A percentile compares a stretch with the other conserved stretches of the same genome.
Conservation (phyloP, 2,113 vertebrate genomes). For the Sigmodon hispidus region DNA sequence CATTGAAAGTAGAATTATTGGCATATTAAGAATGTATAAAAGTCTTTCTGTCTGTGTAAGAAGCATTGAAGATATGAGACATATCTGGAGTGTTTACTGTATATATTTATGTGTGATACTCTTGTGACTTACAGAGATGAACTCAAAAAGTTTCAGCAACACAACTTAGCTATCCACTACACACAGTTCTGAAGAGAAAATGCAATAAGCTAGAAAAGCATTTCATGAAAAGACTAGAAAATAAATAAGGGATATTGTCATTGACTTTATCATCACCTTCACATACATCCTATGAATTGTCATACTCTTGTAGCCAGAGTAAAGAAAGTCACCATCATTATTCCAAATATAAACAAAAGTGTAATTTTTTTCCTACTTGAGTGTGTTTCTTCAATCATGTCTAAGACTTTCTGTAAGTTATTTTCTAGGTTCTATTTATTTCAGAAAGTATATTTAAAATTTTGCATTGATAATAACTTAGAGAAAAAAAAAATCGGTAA, state of each 20-base stretch:
- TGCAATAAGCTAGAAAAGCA: neutral
- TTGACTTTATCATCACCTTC: neutral
- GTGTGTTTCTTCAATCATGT: neutral
- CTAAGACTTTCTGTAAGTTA: slow-evolving; percentile 16
- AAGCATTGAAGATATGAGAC: neutral
- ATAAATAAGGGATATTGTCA: neutral
- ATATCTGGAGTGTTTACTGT: neutral
- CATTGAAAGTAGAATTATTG: neutral
- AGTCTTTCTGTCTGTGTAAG: neutral
- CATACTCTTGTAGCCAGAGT: neutral
- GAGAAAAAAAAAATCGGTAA: slow-evolving; percentile 1
- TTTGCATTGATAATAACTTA: neutral
- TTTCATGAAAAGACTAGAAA: neutral
- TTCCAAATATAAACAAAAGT: neutral
- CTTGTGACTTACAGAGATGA: neutral
- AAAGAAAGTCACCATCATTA: neutral
- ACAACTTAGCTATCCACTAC: neutral
- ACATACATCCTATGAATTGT: neutral
- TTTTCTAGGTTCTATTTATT: neutral
- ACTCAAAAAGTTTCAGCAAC: neutral
- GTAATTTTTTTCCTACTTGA: neutral
- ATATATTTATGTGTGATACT: rapidly evolving
- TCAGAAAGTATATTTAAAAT: slow-evolving; percentile 17
- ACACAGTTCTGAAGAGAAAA: neutral
- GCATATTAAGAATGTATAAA: neutral